Evolutionary conservation across 2,113 vertebrate species (phyloP), one percentile per base, ranked within the genome.

Genomic region (Podarcis muralis): DNA sequence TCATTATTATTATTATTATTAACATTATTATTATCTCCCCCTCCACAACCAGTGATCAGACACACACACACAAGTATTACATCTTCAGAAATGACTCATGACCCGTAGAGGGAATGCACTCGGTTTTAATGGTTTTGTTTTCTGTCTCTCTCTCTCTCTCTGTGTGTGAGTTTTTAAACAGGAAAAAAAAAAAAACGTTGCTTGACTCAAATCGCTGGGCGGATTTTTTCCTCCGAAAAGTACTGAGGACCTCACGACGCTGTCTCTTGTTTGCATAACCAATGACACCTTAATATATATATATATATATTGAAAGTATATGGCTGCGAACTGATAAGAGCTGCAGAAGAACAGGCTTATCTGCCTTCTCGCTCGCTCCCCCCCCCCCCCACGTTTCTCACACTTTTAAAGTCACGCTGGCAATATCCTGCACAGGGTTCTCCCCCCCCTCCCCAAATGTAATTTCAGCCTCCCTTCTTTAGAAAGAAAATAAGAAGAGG

Each of bases 41-140:
- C 8, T 40, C 48, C 23, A 20, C 43, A 95, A 95, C 95, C 95
- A 94, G 96, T 96, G 97, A 97, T 96, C 95, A 93, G 93, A 91
- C 94, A 97, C 96, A 97, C 94, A 62, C n/a, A 77, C 57, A 35
- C 85, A 87, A 6, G 53, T 9, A 97, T 96, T 97, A 94, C 96
- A 97, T 97, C 97, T 97, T 96, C 92, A 86, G 94, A 96, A 62
- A 96, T 97, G 97, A 98, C 94, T 98, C 96, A 96, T 96, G 96
- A 95, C 96, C 96, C 96, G 95, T 94, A 12, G 96, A 97, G 96
- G 95, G 96, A 97, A 96, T 95, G 95, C 95, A 94, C 95, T 89
- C 92, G 93, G 95, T 92, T 69, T 92, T 95, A 95, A 2, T 6
- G 13, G 5, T 40, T 7, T 12, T 77, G 6, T 43, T 71, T 22